Base-by-base conservation (phyloP, 2,888 invertebrate genomes). In the Rugalucina vietnamica region DNA sequence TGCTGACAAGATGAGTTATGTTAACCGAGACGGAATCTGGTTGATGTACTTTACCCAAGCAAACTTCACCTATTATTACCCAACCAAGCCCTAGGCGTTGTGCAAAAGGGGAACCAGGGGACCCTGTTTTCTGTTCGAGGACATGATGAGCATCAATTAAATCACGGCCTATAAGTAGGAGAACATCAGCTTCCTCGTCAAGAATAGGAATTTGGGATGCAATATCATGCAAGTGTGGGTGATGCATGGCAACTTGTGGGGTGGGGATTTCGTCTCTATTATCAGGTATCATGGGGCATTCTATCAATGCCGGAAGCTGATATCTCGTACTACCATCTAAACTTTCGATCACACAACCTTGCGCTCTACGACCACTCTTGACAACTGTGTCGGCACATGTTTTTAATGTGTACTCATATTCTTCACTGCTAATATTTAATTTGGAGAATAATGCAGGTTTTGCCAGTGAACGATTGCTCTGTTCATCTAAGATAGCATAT, bases 381-480 rank as follows among this genome's bases (percentile, higher is more conserved):
- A 77, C 32, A 36, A 37, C 49, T 27, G 70, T 81, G 49, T 77
- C 77, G 3, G 81, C 57, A 70, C 81, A 81, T 24, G 81, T 70
- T 24, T 71, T 71, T n/a, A 81, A 54, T 3, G 81, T 72, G 36
- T 77, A 78, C 54, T 72, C 50, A 34, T 60, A 29, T 29, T 60
- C 57, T 37, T 37, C 39, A 29, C 73, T 71, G 10, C 43, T 32
- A 10, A 77, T 43, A 21, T 39, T 34, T 1, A 77, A 70, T 21
- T 60, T 54, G 12, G 78, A 29, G 24, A 81, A 81, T 21, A 81
- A 72, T 29, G 37, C 81, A 34, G 77, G 43, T 29, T 43, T 57
- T 73, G 77, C 77, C 14, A 77, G 49, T 27, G 81, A 77, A n/a
- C 50, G 24, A 74, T 79, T 79, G 34, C 74, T 79, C 36, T 79